A percentile compares a stretch with the other conserved stretches of the same genome.
Evolutionary conservation across 2,797 vertebrate species (phyloP).

Genomic region (Diglossa cyanea): DNA sequence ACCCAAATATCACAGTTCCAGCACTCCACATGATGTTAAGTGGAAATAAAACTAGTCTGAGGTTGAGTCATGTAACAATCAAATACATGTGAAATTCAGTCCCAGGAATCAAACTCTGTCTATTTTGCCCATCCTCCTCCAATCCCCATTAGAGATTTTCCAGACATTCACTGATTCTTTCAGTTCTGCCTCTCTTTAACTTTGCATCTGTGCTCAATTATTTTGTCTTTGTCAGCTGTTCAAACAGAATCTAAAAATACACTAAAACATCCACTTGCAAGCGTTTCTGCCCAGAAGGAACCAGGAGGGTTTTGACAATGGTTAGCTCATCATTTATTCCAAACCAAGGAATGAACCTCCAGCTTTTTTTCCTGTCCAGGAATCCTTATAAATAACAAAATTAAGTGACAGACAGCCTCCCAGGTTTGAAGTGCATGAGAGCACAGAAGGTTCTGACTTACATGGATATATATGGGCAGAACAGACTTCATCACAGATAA

Average conservation of each 20-base stretch:
- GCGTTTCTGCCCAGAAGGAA: slow-evolving; percentile 33
- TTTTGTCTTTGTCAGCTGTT: slow-evolving; percentile 64
- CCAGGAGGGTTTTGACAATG: slow-evolving; percentile 14
- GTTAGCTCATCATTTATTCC: slow-evolving; percentile 53
- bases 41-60: slow-evolving; percentile 20
- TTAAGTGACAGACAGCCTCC: not conserved
- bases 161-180: slow-evolving; percentile 15
- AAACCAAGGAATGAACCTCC: slow-evolving; percentile 15
- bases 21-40: not conserved
- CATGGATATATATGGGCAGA: not conserved
- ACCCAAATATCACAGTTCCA: not conserved
- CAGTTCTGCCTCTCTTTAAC: slow-evolving; percentile 14
- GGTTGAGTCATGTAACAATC: not conserved
- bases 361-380: not conserved
- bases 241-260: slow-evolving; percentile 59
- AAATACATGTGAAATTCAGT: slow-evolving; percentile 17
- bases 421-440: not conserved
- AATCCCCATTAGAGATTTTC: slow-evolving; percentile 11
- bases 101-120: slow-evolving; percentile 12
- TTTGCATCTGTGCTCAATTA: slow-evolving; percentile 55
- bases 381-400: slow-evolving; percentile 18
- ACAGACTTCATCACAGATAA: not conserved
- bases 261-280: slow-evolving; percentile 20
- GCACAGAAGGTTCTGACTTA: not conserved
- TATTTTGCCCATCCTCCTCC: slow-evolving; percentile 14